Evolutionary conservation across 2,888 invertebrate genomes (phyloP).

Genomic region (Criorhina ranunculi): DNA sequence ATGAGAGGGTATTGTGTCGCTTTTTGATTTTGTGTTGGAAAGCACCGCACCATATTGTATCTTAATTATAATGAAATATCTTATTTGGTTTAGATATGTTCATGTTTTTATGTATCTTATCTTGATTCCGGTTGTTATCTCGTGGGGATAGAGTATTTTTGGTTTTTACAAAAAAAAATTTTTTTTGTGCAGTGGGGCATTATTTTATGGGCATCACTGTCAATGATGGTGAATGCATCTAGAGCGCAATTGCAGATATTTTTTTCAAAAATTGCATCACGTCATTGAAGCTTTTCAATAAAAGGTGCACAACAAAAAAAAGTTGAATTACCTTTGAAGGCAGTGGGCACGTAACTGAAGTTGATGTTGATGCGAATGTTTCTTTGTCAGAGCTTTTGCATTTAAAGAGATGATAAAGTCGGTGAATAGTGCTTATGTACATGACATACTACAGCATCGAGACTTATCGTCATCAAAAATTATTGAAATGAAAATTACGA

Average conservation of each 20-base stretch:
- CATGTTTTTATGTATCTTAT: conserved; percentile 39
- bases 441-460: neutral
- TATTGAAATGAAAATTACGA: neutral
- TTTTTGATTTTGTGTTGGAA: conserved; percentile 28
- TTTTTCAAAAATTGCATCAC: conserved; percentile 52
- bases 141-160: neutral
- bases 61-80: conserved; percentile 28
- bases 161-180: too few relatives aligned
- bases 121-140: conserved; percentile 26
- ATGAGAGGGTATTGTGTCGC: conserved; percentile 29
- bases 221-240: conserved; percentile 28
- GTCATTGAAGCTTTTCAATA: conserved; percentile 61
- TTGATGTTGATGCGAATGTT: neutral
- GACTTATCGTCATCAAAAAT: neutral
- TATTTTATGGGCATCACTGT: conserved; percentile 53
- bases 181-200: neutral
- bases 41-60: neutral
- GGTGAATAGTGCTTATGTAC: neutral
- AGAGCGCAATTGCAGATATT: conserved; percentile 67
- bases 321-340: conserved; percentile 16
- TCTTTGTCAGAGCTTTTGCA: neutral
- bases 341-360: neutral
- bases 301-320: conserved; percentile 5
- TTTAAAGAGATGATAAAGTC: neutral
- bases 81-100: conserved; percentile 30